Percentiles rank a stretch among this genome's conserved stretches.
phyloP scores from a whole-genome alignment of 1,140 invertebrate genomes.

The Protaetia brevitarsis region DNA sequence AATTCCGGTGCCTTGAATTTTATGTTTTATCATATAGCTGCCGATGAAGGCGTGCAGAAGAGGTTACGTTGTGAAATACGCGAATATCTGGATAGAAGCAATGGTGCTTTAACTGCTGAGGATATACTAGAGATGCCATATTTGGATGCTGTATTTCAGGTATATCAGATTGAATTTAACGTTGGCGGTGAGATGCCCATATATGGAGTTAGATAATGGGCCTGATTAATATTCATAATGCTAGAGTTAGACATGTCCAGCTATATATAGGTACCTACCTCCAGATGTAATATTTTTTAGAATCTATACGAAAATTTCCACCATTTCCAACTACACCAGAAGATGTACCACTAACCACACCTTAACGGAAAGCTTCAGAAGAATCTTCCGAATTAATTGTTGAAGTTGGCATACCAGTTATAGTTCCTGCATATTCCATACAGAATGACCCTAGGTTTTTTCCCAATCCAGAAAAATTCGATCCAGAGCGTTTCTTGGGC shows the following conservation, averaged over 20 bases:
- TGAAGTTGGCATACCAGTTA: slow-evolving; percentile 42
- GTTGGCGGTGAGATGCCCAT: too few species aligned
- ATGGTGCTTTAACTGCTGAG: slow-evolving; percentile 49
- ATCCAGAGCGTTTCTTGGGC: slow-evolving; percentile 58
- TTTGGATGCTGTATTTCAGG: slow-evolving; percentile 52
- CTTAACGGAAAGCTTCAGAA: slow-evolving; percentile 26
- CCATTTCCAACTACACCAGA: slow-evolving; percentile 39
- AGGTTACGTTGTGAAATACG: slow-evolving; percentile 64
- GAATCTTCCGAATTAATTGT: slow-evolving; percentile 6
- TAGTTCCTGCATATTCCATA: slow-evolving; percentile 31
- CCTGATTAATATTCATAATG: too few species aligned
- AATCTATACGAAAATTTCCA: slow-evolving; percentile 41
- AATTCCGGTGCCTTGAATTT: slow-evolving; percentile 30
- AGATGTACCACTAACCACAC: slow-evolving; percentile 40
- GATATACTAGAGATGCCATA: slow-evolving; percentile 49
- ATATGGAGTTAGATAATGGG: too few species aligned
- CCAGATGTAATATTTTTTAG: background rate
- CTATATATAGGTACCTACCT: background rate
- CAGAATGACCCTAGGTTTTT: slow-evolving; percentile 49
- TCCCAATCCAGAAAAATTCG: slow-evolving; percentile 56
- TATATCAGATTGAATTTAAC: slow-evolving; percentile 17
- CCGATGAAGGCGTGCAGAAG: slow-evolving; percentile 61
- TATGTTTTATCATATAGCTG: slow-evolving; percentile 58
- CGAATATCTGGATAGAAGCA: slow-evolving; percentile 36
- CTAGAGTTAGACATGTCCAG: too few species aligned